These are phyloP conservation scores for Symphodus melops DNA, from an alignment of 2,113 vertebrate genomes.

Conservation along the genomic window DNA sequence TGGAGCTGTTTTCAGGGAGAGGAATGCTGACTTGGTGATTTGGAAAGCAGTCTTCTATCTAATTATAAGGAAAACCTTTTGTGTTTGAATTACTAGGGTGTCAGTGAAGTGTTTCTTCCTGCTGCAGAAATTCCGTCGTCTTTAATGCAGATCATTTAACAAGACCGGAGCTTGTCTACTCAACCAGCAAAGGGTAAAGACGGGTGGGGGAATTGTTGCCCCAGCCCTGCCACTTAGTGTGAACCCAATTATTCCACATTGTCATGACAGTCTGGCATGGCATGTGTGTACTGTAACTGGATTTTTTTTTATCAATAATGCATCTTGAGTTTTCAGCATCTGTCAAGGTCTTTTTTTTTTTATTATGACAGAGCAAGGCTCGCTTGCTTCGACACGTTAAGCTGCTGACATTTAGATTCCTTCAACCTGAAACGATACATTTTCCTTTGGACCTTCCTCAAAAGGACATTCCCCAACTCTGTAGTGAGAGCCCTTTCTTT, in stretches of 20 bases:
- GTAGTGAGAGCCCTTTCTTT: slow-evolving; percentile 5
- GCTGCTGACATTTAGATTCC: slow-evolving; percentile 70
- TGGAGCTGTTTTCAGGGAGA: not conserved
- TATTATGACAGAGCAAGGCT: slow-evolving; percentile 32
- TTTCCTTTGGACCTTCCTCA: slow-evolving; percentile 46
- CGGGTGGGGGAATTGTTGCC: slow-evolving; percentile 33
- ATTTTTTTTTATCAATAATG: slow-evolving; percentile 74
- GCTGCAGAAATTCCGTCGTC: slow-evolving; percentile 7
- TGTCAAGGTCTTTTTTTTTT: slow-evolving; percentile 47
- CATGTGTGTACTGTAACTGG: slow-evolving; percentile 43
- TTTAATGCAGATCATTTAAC: slow-evolving; percentile 43
- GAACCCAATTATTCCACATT: slow-evolving; percentile 70
- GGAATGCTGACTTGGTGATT: not conserved
- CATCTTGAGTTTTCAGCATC: slow-evolving; percentile 51
- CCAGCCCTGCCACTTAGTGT: slow-evolving; percentile 43
- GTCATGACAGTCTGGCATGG: slow-evolving; percentile 56
- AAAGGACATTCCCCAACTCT: slow-evolving; percentile 33
- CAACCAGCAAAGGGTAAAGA: slow-evolving; percentile 36
- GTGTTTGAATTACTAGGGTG: not conserved
- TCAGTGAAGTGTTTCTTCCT: not conserved
- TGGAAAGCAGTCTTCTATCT: not conserved
- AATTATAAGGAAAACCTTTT: not conserved
- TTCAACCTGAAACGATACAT: slow-evolving; percentile 56
- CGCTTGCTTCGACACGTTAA: slow-evolving; percentile 59
- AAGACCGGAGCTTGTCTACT: slow-evolving; percentile 38